Percentiles rank a stretch among this genome's conserved stretches.
These are phyloP conservation scores for Zaprionus lineosus DNA, from an alignment of 2,888 invertebrate genomes.

Conservation along the genomic window DNA sequence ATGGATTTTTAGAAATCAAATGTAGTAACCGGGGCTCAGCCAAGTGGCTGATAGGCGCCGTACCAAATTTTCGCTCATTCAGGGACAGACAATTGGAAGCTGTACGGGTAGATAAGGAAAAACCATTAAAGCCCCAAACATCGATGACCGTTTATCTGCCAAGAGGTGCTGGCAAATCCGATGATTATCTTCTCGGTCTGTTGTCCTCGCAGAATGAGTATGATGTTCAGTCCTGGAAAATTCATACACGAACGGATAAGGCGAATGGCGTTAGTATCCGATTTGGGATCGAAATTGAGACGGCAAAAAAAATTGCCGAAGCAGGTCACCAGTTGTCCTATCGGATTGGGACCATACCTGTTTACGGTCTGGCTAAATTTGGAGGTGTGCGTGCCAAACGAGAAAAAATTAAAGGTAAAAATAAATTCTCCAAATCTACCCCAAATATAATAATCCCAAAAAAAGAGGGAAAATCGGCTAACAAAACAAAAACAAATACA, in stretches of 20 bases:
- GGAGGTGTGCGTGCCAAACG: too few relatives aligned
- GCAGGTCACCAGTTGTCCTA: too few relatives aligned
- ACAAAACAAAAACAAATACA: too few relatives aligned
- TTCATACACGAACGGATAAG: constrained; percentile 9
- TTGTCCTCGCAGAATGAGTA: constrained; percentile 32
- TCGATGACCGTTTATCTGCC: constrained; percentile 3
- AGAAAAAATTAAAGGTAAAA: too few relatives aligned
- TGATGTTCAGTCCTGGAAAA: constrained; percentile 20
- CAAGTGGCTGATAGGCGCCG: constrained; percentile 22
- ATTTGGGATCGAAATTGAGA: constrained; percentile 23
- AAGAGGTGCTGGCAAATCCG: not conserved
- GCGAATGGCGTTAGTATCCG: not conserved
- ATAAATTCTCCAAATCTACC: too few relatives aligned
- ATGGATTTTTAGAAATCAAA: constrained; percentile 10
- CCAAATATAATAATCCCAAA: too few relatives aligned
- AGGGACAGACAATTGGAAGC: constrained; percentile 11
- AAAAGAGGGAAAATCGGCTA: too few relatives aligned
- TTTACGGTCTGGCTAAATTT: too few relatives aligned
- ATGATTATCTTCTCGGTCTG: constrained; percentile 15
- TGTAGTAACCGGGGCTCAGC: constrained; percentile 22
- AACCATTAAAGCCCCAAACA: not conserved
- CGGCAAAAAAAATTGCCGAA: too few relatives aligned
- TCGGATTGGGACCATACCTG: too few relatives aligned
- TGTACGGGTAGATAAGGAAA: not conserved
- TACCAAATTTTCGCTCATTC: constrained; percentile 7